Evolutionary conservation across 2,113 vertebrate genomes (phyloP).

Genomic region (Thunnus thynnus): DNA sequence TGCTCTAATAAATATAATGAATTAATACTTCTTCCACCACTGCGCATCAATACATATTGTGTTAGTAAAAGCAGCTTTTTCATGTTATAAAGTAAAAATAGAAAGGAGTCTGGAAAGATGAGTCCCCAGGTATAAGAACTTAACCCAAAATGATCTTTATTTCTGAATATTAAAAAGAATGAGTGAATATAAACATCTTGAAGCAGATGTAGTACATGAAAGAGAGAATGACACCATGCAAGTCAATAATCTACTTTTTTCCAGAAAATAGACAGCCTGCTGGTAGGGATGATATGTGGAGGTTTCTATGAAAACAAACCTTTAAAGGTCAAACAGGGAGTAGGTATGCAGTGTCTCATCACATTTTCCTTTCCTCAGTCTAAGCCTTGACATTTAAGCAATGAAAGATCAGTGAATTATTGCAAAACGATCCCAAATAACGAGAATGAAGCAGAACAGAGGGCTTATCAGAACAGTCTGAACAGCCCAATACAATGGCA

Average conservation of each 20-base stretch:
- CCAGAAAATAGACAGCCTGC: conserved; percentile 17
- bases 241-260: conserved; percentile 22
- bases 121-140: too few relatives aligned
- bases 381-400: conserved; percentile 58
- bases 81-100: too few relatives aligned
- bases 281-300: conserved; percentile 21
- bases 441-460: conserved; percentile 1
- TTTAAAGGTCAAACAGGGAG: conserved; percentile 66
- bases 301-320: conserved; percentile 57
- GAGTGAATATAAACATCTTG: background rate
- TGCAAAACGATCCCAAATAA: background rate
- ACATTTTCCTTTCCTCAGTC: conserved; percentile 46
- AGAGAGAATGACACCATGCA: background rate
- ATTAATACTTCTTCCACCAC: too few relatives aligned
- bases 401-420: conserved; percentile 50
- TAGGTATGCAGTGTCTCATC: conserved; percentile 35
- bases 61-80: too few relatives aligned
- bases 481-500: background rate
- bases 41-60: too few relatives aligned
- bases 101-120: too few relatives aligned
- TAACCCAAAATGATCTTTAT: background rate
- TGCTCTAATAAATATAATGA: too few relatives aligned
- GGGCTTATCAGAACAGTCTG: background rate
- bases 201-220: conserved; percentile 2
- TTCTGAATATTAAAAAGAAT: background rate